Conservation (phyloP, 2,888 invertebrate genomes). For the Amaurobius ferox region DNA sequence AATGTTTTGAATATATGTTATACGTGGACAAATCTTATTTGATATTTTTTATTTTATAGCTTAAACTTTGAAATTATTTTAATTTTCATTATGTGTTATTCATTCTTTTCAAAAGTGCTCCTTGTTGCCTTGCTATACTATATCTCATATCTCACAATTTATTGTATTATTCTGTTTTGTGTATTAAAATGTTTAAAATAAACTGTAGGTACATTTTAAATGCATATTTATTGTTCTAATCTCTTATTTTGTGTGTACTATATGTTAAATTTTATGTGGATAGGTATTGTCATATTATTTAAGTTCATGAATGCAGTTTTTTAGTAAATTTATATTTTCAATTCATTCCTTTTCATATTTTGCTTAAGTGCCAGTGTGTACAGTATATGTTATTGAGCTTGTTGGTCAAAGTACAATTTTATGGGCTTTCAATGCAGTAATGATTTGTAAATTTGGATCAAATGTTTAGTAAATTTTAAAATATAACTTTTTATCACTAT, state of each 20-base stretch:
- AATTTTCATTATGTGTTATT: too few species aligned
- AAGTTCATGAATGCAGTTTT: background rate
- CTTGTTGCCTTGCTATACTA: too few species aligned
- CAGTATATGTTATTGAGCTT: constrained; percentile 37
- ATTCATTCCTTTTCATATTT: background rate
- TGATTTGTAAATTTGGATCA: background rate
- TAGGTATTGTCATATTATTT: background rate
- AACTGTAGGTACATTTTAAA: background rate
- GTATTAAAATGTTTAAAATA: background rate
- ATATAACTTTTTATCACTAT: too few species aligned
- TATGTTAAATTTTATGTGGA: background rate
- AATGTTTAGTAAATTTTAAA: background rate
- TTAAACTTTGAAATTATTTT: too few species aligned
- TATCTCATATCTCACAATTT: too few species aligned
- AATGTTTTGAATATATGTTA: too few species aligned
- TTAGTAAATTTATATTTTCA: background rate
- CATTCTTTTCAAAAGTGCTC: too few species aligned
- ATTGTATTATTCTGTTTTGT: background rate
- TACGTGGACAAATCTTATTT: too few species aligned
- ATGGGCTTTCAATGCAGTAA: constrained; percentile 61
- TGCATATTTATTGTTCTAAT: background rate
- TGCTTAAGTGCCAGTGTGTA: background rate
- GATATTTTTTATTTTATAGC: too few species aligned
- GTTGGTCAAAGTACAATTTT: constrained; percentile 64
- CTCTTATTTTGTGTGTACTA: background rate